Evolutionary conservation across 2,888 invertebrate genomes (phyloP), one percentile per base, ranked within the genome.

Genomic region (Mellilla xanthometata): DNA sequence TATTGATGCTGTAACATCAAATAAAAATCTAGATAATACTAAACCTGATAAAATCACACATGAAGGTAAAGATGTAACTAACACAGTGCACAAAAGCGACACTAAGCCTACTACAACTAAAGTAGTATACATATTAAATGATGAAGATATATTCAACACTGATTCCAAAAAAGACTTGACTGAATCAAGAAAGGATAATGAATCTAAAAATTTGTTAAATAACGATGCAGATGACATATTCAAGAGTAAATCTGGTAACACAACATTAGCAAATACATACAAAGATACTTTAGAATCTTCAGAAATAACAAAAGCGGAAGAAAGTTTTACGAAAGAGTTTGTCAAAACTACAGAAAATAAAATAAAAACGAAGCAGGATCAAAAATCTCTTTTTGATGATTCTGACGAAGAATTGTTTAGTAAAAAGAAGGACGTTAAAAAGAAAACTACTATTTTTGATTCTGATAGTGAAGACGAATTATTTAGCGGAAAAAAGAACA

Each of bases 131-230:
- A 75, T 87, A 13, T 50, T 87, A 12, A 80, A 84, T 5, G 87
- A 88, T 29, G 86, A 86, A 73, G 87, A 87, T 35, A 85, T 87
- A 54, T 87, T 87, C 52, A 59, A 66, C 23, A 68, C 65, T 12
- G 54, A 42, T 42, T 36, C 52, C 19, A 38, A 56, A 39, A 54
- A 44, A 26, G 15, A 49, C 8, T n/a, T 24, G 8, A 7, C 8
- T 8, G 2, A 24, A n/a, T 24, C 24, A 26, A 52, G 45, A 52
- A 12, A 23, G 27, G 51, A 49, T 43, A 54, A 41, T 45, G 27
- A 41, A 39, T 32, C 24, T 23, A 47, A 39, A 42, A 50, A 31
- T 50, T 23, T 13, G 15, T 24, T 8, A 24, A 24, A 5, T n/a
- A 8, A 24, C 33, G 54, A 57, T 39, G 56, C 55, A 0, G 27